Evolutionary conservation across 2,113 vertebrate genomes (phyloP).

Genomic region (Nycticryphes semicollaris): DNA sequence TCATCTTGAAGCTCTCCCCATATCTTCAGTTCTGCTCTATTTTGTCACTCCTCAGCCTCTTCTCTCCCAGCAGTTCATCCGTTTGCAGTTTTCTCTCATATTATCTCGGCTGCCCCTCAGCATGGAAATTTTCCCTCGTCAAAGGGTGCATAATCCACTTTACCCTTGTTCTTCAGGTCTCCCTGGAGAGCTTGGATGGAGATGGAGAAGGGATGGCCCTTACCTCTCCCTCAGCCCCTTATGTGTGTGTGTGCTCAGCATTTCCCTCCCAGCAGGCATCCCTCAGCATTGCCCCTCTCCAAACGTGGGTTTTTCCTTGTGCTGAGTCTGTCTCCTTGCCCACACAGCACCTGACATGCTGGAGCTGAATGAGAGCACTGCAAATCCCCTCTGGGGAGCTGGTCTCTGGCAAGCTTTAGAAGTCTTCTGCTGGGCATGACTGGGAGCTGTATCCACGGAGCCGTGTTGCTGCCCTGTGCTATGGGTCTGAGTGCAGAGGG

Average conservation of each 20-base stretch:
- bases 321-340: constrained; percentile 38
- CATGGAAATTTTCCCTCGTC: not conserved
- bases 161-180: not conserved
- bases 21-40: not conserved
- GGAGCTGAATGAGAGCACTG: not conserved
- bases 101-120: not conserved
- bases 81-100: not conserved
- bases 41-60: not conserved
- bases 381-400: not conserved
- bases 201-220: not conserved
- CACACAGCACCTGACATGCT: not conserved
- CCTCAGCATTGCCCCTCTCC: not conserved
- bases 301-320: not conserved
- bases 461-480: accelerated
- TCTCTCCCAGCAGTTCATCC: not conserved
- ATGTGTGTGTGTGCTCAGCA: not conserved
- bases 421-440: not conserved
- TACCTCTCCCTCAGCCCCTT: not conserved
- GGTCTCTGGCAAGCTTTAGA: not conserved
- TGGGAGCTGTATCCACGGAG: not conserved
- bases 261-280: not conserved
- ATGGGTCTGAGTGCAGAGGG: accelerated
- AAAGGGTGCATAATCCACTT: not conserved
- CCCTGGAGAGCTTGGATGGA: not conserved
- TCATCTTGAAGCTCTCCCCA: not conserved